These are phyloP conservation scores for Orthosia gothica DNA, from an alignment of 2,888 invertebrate genomes.

Conservation along the genomic window DNA sequence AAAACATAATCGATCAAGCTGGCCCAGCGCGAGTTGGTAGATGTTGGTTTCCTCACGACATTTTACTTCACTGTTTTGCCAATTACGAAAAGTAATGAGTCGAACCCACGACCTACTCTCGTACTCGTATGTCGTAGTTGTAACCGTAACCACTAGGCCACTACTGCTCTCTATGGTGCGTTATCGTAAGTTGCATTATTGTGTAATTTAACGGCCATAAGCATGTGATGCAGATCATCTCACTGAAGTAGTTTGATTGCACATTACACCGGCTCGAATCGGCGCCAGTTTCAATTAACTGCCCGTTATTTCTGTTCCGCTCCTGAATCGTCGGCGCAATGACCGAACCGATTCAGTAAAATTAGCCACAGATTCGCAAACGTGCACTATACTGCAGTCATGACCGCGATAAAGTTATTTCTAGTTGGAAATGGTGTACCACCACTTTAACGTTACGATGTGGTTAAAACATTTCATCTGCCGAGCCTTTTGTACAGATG, in stretches of 20 bases:
- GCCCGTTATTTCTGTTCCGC: constrained; percentile 83
- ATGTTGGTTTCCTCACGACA: no score
- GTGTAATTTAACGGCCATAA: constrained; percentile 58
- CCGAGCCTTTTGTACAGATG: not conserved
- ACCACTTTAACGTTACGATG: constrained; percentile 42
- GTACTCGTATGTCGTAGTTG: no score
- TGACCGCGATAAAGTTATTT: constrained; percentile 83
- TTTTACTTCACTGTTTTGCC: no score
- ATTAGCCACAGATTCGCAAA: constrained; percentile 83
- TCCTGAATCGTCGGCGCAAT: constrained; percentile 81
- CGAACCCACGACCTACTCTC: no score
- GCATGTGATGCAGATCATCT: constrained; percentile 70
- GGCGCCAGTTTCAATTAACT: constrained; percentile 86
- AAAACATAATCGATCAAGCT: no score
- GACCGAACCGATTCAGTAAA: constrained; percentile 84
- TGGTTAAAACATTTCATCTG: constrained; percentile 5
- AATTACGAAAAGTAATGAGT: no score
- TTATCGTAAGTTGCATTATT: constrained; percentile 33
- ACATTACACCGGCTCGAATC: constrained; percentile 76
- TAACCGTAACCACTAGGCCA: no score
- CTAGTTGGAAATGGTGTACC: constrained; percentile 61
- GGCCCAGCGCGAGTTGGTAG: no score
- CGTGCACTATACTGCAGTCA: constrained; percentile 79
- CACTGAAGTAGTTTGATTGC: constrained; percentile 79
- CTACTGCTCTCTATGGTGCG: constrained; percentile 2